These are phyloP conservation scores for Netelia melanura DNA, from an alignment of 2,888 invertebrate species.

Conservation along the genomic window DNA sequence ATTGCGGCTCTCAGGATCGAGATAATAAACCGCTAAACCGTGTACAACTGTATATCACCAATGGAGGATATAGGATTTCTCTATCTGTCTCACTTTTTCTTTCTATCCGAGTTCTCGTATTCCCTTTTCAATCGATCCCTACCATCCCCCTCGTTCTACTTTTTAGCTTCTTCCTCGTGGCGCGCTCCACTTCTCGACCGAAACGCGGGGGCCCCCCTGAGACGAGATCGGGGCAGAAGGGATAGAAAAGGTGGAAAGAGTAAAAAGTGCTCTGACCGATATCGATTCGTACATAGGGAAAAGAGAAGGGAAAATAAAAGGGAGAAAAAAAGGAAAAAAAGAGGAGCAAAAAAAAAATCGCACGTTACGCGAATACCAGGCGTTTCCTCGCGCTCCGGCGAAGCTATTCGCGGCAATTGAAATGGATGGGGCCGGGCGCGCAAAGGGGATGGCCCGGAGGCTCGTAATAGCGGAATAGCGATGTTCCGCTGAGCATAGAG, in stretches of 20 bases:
- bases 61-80: constrained; percentile 39
- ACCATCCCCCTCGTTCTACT: constrained; percentile 30
- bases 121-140: constrained; percentile 58
- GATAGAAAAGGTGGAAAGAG: constrained; percentile 12
- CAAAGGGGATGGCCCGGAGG: constrained; percentile 40
- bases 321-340: constrained; percentile 40
- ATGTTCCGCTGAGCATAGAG: constrained; percentile 54
- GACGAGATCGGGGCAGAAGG: constrained; percentile 35
- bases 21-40: constrained; percentile 71
- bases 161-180: constrained; percentile 50
- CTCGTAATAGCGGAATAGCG: constrained; percentile 62
- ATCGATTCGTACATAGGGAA: constrained; percentile 71
- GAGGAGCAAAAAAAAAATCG: constrained; percentile 58
- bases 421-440: constrained; percentile 62
- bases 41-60: constrained; percentile 60
- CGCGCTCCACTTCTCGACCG: constrained; percentile 59
- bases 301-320: constrained; percentile 29
- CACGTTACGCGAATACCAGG: constrained; percentile 68
- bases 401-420: constrained; percentile 71
- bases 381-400: constrained; percentile 64
- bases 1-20: constrained; percentile 22
- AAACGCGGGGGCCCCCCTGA: constrained; percentile 37
- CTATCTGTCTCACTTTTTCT: constrained; percentile 37
- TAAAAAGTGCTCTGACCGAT: constrained; percentile 69
- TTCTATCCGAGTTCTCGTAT: constrained; percentile 29